These are phyloP conservation scores for Tympanoctomys barrerae DNA, from an alignment of 2,797 vertebrate genomes.

Conservation along the genomic window DNA sequence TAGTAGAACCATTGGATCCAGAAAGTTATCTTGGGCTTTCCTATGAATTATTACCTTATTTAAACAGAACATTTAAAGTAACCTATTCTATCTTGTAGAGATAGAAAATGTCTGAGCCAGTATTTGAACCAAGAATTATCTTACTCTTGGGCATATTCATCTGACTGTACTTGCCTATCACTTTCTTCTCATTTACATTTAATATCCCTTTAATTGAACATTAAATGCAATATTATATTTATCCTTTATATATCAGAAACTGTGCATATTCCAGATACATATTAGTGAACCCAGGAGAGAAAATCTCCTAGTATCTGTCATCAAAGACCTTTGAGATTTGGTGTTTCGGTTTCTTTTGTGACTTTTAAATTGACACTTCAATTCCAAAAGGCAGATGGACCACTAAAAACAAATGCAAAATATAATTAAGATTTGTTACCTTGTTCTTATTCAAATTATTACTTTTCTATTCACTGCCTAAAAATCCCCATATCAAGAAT, in stretches of 20 bases:
- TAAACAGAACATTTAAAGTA: conserved; percentile 47
- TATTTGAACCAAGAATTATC: conserved; percentile 43
- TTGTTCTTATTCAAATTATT: neutral
- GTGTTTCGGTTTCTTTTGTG: conserved; percentile 53
- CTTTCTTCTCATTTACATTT: conserved; percentile 43
- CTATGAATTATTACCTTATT: neutral
- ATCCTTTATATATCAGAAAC: neutral
- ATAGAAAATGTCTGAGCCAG: neutral
- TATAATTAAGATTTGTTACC: conserved; percentile 6
- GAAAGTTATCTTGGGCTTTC: conserved; percentile 14
- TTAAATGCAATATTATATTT: neutral
- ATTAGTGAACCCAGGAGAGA: neutral
- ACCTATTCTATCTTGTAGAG: neutral
- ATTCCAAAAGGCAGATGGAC: conserved; percentile 31
- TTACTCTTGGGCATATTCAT: neutral
- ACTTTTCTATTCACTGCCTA: neutral
- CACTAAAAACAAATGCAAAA: conserved; percentile 35
- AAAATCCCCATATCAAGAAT: conserved; percentile 48
- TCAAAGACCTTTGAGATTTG: conserved; percentile 52
- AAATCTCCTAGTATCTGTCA: neutral
- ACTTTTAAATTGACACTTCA: conserved; percentile 27
- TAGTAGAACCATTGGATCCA: conserved; percentile 4
- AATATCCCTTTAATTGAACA: neutral
- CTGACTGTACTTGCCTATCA: neutral
- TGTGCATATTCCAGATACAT: neutral